A percentile compares a stretch with the other conserved stretches of the same genome.
These are phyloP conservation scores for Drosophila mettleri DNA, from an alignment of 2,888 invertebrate genomes.

Conservation along the genomic window DNA sequence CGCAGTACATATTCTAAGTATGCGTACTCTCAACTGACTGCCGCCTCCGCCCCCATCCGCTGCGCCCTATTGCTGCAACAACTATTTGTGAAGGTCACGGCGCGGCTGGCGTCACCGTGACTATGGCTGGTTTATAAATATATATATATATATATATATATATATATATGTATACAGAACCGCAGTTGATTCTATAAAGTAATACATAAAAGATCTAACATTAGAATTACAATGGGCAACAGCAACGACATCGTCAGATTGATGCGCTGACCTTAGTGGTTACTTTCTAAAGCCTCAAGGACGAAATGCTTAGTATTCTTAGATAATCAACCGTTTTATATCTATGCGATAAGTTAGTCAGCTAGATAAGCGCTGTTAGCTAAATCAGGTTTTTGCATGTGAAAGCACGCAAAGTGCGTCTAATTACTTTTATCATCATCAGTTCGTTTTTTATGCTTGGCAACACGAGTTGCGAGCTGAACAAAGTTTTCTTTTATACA, in stretches of 20 bases:
- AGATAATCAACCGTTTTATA: not conserved
- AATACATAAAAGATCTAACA: constrained; percentile 51
- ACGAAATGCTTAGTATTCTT: not conserved
- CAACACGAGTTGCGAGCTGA: constrained; percentile 8
- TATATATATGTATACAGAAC: constrained; percentile 66
- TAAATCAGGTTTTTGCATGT: constrained; percentile 3
- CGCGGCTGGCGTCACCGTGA: constrained; percentile 39
- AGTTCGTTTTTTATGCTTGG: not conserved
- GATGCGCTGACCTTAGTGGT: constrained; percentile 4
- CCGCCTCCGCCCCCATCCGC: not conserved
- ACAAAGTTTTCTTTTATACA: constrained; percentile 16
- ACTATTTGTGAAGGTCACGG: constrained; percentile 61
- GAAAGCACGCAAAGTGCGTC: constrained; percentile 25
- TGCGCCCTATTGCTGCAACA: not conserved
- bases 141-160: too few species aligned
- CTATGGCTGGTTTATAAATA: constrained; percentile 64
- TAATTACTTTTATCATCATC: constrained; percentile 26
- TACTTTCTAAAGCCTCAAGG: not conserved
- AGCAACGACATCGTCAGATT: constrained; percentile 6
- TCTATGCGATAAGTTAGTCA: not conserved
- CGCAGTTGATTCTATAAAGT: constrained; percentile 65
- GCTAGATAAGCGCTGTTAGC: constrained; percentile 13
- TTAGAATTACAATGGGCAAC: constrained; percentile 43
- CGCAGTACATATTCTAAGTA: constrained; percentile 4
- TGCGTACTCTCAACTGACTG: constrained; percentile 13